Percentiles rank a stretch among this genome's conserved stretches.
These are phyloP conservation scores for Heliconius ismenius DNA, from an alignment of 2,888 invertebrate genomes.

Conservation along the genomic window DNA sequence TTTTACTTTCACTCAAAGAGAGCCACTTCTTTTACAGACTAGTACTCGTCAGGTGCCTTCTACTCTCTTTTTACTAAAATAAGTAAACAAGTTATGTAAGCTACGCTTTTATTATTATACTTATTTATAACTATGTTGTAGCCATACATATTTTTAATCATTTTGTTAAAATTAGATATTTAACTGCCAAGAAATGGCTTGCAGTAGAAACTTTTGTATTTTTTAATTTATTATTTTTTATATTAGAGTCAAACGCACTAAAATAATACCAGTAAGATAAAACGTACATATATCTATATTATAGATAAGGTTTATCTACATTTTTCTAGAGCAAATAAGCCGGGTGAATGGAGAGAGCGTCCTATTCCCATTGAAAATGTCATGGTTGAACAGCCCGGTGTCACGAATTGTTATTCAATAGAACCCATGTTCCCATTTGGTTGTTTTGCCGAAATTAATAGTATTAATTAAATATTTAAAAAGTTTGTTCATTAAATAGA, in stretches of 20 bases:
- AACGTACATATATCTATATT: not conserved
- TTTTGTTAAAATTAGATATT: no score
- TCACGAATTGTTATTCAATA: not conserved
- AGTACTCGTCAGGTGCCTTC: not conserved
- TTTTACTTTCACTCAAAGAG: constrained; percentile 19
- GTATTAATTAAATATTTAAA: not conserved
- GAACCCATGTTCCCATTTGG: not conserved
- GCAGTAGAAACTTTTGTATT: not conserved
- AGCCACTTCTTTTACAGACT: constrained; percentile 8
- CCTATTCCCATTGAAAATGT: constrained; percentile 30
- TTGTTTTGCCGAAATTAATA: not conserved
- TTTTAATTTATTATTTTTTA: not conserved
- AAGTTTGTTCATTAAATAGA: no score
- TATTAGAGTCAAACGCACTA: not conserved
- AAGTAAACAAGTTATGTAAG: not conserved
- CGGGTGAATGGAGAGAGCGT: constrained; percentile 7
- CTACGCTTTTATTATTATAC: not conserved
- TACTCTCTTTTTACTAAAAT: constrained; percentile 11
- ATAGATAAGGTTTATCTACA: not conserved
- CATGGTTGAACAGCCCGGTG: constrained; percentile 11
- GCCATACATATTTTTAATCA: no score
- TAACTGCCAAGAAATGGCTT: not conserved
- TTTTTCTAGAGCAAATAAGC: not conserved
- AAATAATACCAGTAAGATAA: not conserved
- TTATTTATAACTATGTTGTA: not conserved